A percentile compares a stretch with the other conserved stretches of the same genome.
phyloP scores from a whole-genome alignment of 1,140 invertebrate species.

The Leptinotarsa texana region DNA sequence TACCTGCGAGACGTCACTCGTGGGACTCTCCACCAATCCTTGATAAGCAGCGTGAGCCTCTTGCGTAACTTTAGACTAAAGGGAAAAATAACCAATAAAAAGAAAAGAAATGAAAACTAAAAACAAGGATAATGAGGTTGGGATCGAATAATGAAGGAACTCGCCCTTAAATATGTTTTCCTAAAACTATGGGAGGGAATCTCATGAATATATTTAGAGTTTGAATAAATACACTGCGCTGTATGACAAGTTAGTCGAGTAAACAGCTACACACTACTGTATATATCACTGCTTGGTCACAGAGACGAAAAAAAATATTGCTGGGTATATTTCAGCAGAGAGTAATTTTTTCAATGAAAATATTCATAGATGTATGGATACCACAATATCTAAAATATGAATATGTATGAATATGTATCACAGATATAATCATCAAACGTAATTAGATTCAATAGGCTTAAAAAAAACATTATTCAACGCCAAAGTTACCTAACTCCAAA shows the following conservation, averaged over 20 bases:
- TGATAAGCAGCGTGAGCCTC: conserved; percentile 90
- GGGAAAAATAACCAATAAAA: conserved; percentile 52
- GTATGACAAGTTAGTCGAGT: conserved; percentile 8
- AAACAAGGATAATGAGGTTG: conserved; percentile 46
- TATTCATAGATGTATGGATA: too few relatives aligned
- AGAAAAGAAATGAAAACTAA: conserved; percentile 46
- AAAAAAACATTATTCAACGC: too few relatives aligned
- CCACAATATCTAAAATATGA: too few relatives aligned
- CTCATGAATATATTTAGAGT: neutral
- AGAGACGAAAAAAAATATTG: neutral
- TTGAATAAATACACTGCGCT: neutral
- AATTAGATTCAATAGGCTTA: too few relatives aligned
- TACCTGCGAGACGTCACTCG: conserved; percentile 48
- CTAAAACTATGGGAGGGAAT: conserved; percentile 23
- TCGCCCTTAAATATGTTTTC: conserved; percentile 3
- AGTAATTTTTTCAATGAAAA: too few relatives aligned
- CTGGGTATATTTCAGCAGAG: too few relatives aligned
- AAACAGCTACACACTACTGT: conserved; percentile 1
- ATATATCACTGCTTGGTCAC: neutral
- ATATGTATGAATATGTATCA: too few relatives aligned
- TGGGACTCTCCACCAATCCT: conserved; percentile 76
- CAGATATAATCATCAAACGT: too few relatives aligned
- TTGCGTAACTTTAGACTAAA: conserved; percentile 75
- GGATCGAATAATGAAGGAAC: conserved; percentile 29
- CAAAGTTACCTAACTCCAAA: too few relatives aligned